Conservation (phyloP, 2,888 invertebrate genomes). For the Antheraea assamensis region DNA sequence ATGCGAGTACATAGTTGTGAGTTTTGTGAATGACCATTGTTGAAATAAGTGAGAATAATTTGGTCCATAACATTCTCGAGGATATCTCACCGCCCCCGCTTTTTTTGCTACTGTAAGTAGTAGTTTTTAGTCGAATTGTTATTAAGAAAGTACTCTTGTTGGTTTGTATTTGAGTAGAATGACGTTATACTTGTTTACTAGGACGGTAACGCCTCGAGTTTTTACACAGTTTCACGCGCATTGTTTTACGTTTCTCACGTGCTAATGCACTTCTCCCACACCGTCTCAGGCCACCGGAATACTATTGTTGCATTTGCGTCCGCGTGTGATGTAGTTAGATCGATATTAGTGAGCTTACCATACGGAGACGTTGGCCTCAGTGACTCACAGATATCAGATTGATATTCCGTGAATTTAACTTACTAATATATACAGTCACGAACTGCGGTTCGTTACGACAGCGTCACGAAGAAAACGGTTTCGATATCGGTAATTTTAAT, state of each 20-base stretch:
- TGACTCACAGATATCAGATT: conserved; percentile 54
- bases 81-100: conserved; percentile 33
- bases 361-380: conserved; percentile 34
- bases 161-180: conserved; percentile 52
- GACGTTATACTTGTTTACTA: conserved; percentile 81
- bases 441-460: conserved; percentile 28
- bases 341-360: conserved; percentile 24
- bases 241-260: conserved; percentile 76
- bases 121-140: conserved; percentile 31
- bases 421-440: conserved; percentile 32
- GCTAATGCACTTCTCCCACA: conserved; percentile 52
- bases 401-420: conserved; percentile 50
- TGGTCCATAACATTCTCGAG: conserved; percentile 37
- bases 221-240: conserved; percentile 78
- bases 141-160: conserved; percentile 43
- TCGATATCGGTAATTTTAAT: conserved; percentile 20
- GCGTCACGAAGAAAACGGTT: conserved; percentile 23
- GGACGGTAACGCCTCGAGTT: conserved; percentile 80
- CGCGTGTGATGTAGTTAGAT: conserved; percentile 42
- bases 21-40: conserved; percentile 44
- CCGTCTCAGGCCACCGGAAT: conserved; percentile 23
- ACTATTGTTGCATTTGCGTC: conserved; percentile 35
- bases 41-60: conserved; percentile 57
- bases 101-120: conserved; percentile 52
- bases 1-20: conserved; percentile 29